Percentiles rank a stretch among this genome's conserved stretches.
phyloP scores from a whole-genome alignment of 2,113 vertebrate genomes.

The Megaceryle torquata region DNA sequence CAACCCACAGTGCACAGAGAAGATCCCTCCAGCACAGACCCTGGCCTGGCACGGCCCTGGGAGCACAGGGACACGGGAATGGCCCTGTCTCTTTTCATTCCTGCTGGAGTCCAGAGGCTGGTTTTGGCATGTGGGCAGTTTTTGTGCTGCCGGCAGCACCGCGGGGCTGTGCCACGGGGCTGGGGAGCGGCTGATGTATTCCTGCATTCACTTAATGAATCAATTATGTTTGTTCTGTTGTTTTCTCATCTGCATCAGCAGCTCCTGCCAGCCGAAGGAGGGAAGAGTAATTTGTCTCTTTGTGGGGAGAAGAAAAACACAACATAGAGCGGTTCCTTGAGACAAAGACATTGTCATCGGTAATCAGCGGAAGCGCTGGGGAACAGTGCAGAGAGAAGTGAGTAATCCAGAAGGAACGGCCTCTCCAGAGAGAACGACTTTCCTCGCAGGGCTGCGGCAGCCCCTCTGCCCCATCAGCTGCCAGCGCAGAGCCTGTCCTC shows the following conservation, averaged over 20 bases:
- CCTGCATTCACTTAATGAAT: constrained; percentile 43
- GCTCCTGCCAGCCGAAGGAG: constrained; percentile 22
- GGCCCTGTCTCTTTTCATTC: background rate
- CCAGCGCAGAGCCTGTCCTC: fast-evolving
- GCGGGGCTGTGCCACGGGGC: background rate
- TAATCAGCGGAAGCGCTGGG: background rate
- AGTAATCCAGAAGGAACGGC: background rate
- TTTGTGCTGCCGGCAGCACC: background rate
- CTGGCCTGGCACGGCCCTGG: fast-evolving
- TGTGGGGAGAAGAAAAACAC: constrained; percentile 52
- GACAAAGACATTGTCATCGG: constrained; percentile 20
- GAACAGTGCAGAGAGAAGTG: background rate
- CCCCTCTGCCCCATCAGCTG: background rate
- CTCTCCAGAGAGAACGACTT: background rate
- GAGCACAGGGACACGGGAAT: fast-evolving
- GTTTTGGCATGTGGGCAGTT: background rate
- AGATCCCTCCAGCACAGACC: background rate
- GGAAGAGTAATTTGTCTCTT: constrained; percentile 35
- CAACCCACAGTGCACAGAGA: fast-evolving
- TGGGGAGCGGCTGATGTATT: background rate
- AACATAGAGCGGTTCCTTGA: constrained; percentile 27
- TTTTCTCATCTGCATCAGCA: constrained; percentile 48
- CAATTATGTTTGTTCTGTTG: constrained; percentile 23
- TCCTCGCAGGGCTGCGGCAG: background rate
- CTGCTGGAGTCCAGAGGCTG: background rate